A percentile compares a stretch with the other conserved stretches of the same genome.
phyloP scores from a whole-genome alignment of 2,797 vertebrate species.

The Melanotaenia boesemani region DNA sequence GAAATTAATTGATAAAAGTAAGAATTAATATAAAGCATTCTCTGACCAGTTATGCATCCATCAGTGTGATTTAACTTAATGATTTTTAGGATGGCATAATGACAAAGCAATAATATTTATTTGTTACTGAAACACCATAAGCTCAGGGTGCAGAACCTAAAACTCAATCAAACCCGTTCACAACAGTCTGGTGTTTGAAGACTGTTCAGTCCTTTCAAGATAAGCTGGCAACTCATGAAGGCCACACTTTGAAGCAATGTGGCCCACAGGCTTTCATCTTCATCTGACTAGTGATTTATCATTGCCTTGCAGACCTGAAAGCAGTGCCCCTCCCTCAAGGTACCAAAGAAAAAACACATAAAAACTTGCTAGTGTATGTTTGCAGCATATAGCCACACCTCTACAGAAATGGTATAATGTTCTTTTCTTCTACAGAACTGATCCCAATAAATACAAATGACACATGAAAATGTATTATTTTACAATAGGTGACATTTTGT shows the following conservation, averaged over 20 bases:
- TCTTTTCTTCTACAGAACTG: not conserved
- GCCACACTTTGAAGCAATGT: conserved; percentile 73
- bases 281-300: conserved; percentile 77
- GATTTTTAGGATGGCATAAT: conserved; percentile 4
- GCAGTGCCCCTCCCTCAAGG: conserved; percentile 62
- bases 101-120: conserved; percentile 17
- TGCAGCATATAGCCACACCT: conserved; percentile 18
- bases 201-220: conserved; percentile 70
- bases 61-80: not conserved
- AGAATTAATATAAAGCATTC: not conserved
- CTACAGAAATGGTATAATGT: not conserved
- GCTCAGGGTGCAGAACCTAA: conserved; percentile 26
- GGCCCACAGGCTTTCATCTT: conserved; percentile 75
- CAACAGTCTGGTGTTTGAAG: conserved; percentile 58
- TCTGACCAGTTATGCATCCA: not conserved
- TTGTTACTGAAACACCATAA: conserved; percentile 26
- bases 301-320: conserved; percentile 69
- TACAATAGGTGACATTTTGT: conserved; percentile 9
- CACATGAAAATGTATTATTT: not conserved
- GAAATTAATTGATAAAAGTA: not conserved
- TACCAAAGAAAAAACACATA: conserved; percentile 60
- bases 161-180: conserved; percentile 60
- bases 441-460: not conserved
- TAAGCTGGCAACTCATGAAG: conserved; percentile 72
- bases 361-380: conserved; percentile 40